A percentile compares a stretch with the other conserved stretches of the same genome.
phyloP scores from a whole-genome alignment of 2,113 vertebrate species.

The Gasterosteus aculeatus region DNA sequence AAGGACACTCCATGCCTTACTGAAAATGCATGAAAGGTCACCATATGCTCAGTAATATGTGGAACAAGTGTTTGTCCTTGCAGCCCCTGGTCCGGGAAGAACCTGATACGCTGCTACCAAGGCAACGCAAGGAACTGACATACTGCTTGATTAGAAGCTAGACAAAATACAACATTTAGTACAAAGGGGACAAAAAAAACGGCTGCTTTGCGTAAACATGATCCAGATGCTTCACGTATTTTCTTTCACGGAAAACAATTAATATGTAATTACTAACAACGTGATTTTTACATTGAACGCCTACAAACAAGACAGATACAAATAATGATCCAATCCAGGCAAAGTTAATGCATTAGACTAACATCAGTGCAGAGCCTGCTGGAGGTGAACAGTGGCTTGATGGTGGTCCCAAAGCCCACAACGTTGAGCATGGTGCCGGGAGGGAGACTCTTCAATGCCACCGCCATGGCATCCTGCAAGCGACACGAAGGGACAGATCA shows the following conservation, averaged over 20 bases:
- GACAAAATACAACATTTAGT: constrained; percentile 49
- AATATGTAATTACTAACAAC: not conserved
- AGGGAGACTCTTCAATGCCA: constrained; percentile 93
- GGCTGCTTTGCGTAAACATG: constrained; percentile 32
- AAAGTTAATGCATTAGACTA: constrained; percentile 49
- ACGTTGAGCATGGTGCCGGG: constrained; percentile 89
- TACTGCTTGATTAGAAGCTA: constrained; percentile 61
- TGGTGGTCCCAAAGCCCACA: constrained; percentile 79
- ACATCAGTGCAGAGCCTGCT: constrained; percentile 92
- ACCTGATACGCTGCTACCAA: constrained; percentile 82
- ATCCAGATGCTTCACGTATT: constrained; percentile 10
- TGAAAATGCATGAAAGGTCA: constrained; percentile 77
- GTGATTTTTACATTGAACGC: not conserved
- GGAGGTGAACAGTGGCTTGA: constrained; percentile 86
- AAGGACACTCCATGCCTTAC: constrained; percentile 42
- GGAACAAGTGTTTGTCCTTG: constrained; percentile 73
- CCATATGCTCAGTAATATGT: constrained; percentile 77
- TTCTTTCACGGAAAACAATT: constrained; percentile 1
- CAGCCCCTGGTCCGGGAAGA: constrained; percentile 61
- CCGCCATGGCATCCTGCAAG: constrained; percentile 88
- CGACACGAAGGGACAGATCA: not conserved
- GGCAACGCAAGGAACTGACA: constrained; percentile 75
- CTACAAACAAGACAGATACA: not conserved
- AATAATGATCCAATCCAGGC: not conserved
- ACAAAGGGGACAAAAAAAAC: constrained; percentile 31